phyloP scores from a whole-genome alignment of 2,797 vertebrate species.

The Phataginus tetradactyla region DNA sequence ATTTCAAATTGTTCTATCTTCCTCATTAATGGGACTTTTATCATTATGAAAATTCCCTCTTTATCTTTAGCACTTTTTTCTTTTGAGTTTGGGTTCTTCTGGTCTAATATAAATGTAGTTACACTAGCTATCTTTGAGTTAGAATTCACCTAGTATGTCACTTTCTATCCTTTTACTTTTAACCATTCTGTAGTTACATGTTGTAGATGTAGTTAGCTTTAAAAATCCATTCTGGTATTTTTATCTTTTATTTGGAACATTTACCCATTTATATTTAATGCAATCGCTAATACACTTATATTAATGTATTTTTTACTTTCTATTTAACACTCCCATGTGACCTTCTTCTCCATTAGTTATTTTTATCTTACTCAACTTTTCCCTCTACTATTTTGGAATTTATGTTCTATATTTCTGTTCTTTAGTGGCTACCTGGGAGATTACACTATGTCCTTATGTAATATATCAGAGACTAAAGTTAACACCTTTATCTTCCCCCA shows the following conservation, averaged over 20 bases:
- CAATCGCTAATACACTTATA: neutral
- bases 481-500: neutral
- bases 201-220: neutral
- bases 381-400: neutral
- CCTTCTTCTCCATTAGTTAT: neutral
- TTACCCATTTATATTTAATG: neutral
- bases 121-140: neutral
- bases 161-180: neutral
- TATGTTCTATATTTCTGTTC: neutral
- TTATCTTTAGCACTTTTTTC: neutral
- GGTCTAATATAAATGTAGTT: neutral
- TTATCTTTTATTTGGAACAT: conserved; percentile 8
- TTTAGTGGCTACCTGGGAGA: neutral
- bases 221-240: neutral
- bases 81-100: neutral
- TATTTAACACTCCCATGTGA: neutral
- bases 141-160: conserved; percentile 12
- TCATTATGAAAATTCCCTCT: neutral
- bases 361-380: neutral
- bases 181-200: neutral
- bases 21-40: neutral
- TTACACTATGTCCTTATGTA: neutral
- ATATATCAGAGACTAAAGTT: neutral
- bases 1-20: neutral
- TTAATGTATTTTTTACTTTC: neutral